These are phyloP conservation scores for Olivierus martensii DNA, from an alignment of 1,140 invertebrate genomes.

Conservation along the genomic window DNA sequence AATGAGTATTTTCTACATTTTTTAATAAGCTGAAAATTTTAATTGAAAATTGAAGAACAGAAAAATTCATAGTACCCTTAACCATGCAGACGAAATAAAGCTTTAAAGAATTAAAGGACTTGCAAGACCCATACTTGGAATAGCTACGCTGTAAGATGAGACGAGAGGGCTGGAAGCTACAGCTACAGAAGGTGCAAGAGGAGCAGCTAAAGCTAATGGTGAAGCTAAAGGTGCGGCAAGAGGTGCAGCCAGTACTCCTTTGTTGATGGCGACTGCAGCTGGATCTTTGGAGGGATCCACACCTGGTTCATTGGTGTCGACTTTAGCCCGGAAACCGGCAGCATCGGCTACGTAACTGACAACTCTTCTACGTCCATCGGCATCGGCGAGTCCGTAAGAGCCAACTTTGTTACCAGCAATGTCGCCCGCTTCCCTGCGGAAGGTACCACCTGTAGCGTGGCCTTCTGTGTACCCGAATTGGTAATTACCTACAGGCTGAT, in stretches of 20 bases:
- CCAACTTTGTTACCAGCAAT: slow-evolving; percentile 17
- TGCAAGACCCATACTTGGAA: too few species aligned
- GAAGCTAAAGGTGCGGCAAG: slow-evolving; percentile 14
- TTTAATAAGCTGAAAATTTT: too few species aligned
- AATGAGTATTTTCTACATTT: too few species aligned
- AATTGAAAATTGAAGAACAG: too few species aligned
- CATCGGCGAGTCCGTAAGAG: slow-evolving; percentile 20
- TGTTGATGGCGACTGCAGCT: slow-evolving; percentile 18
- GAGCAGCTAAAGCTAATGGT: slow-evolving; percentile 20
- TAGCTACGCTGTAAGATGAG: too few species aligned
- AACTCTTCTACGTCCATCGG: slow-evolving; percentile 21
- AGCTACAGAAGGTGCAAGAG: slow-evolving; percentile 25
- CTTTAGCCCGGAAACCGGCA: slow-evolving; percentile 13
- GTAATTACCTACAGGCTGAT: slow-evolving; percentile 1
- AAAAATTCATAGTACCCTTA: too few species aligned
- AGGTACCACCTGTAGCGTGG: slow-evolving; percentile 20
- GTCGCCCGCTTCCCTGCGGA: slow-evolving; percentile 19
- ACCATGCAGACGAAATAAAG: too few species aligned
- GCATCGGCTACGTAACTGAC: slow-evolving; percentile 22
- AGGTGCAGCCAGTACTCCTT: slow-evolving; percentile 18
- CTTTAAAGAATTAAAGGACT: too few species aligned
- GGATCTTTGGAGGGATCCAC: slow-evolving; percentile 19
- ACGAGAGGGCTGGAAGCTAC: not conserved
- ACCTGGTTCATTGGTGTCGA: slow-evolving; percentile 21
- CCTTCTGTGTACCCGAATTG: slow-evolving; percentile 22